Base-by-base conservation (phyloP, 2,888 invertebrate genomes). In the Thysanoteuthis rhombus region DNA sequence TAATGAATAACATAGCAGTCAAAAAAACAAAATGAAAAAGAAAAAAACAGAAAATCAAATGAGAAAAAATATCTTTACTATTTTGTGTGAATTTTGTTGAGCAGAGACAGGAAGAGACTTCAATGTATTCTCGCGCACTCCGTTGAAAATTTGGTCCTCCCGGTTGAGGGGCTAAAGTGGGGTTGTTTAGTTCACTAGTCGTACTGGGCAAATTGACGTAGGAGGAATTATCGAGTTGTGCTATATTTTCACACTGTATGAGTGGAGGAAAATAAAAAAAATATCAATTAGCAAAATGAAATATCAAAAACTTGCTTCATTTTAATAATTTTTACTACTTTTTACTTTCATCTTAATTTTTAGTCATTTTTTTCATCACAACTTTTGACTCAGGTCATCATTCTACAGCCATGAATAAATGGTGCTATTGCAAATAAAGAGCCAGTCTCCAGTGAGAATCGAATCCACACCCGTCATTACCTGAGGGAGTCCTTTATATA, bases 51-150 rank as follows among this genome's bases (percentile, higher is more conserved):
- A 8, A 92, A 12, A 28, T 32, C 25, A 90, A 90, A 92, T 32
- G 32, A 92, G 6, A n/a, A 45, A 42, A 92, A 92, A 58, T n/a
- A 89, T 6, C 93, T 95, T 95, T 97, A 98, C 98, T 98, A 96
- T 99, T 99, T 97, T 99, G 99, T 0, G 99, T 99, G 22, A 99
- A 97, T 97, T 99, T 99, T n/a, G 99, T 99, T 40, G 99, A 99
- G 97, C 99, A 99, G 42, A 99, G 97, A 90, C 98, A 97, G 0
- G 99, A 99, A 96, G 98, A 98, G 25, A 99, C 98, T 90, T 98
- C 98, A 94, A 99, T 98, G 32, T 98, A 98, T 97, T 99, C 99
- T 97, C 98, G 98, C 94, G 98, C 94, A 93, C 94, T 95, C 93
- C 94, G 94, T 40, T 93, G 93, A 94, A 95, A 95, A 6, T 94